Evolutionary conservation across 2,888 invertebrate genomes (phyloP), one percentile per base, ranked within the genome.

Genomic region (Nemotelus nigrinus): DNA sequence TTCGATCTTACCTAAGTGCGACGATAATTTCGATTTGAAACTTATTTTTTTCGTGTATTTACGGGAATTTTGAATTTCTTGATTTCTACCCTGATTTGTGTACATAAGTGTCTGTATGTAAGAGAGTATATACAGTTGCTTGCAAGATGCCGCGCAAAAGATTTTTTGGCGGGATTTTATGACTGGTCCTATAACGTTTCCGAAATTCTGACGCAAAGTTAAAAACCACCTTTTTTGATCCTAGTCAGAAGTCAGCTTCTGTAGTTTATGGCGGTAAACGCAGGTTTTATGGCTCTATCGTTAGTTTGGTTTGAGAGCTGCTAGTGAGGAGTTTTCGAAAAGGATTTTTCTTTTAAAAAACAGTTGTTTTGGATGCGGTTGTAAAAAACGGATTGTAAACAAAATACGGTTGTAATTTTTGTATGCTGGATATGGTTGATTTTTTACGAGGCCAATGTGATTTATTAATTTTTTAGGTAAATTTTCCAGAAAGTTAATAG

Each of bases 131-230:
- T 25, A 25, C 25, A 25, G 25, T 25, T 25, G 25, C 25, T 25
- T 25, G 25, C 25, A 25, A 25, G 25, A 25, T 25, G 25, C 25
- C n/a, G 45, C 1, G 63, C 47, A 7, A 50, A 53, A 53, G 68
- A 53, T 43, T 71, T 71, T 68, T 71, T 71, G 55, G 71, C 55
- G 55, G 71, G 71, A 43, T 71, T 71, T 71, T 71, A 71, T 71
- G 71, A 55, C 44, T 68, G 67, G 25, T 68, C 43, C 10, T 41
- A 44, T 71, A 63, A 53, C 68, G 71, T 55, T 43, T 57, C n/a
- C 57, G 43, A 10, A 44, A 44, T 71, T 57, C 43, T 71, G 43
- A 71, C 71, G 71, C 53, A 71, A 71, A 71, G 55, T 71, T 70
- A 55, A 55, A 71, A 71, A 57, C 65, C 53, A 71, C 55, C 65